Conservation (phyloP, 2,888 invertebrate genomes). For the Protodeltote pygarga region DNA sequence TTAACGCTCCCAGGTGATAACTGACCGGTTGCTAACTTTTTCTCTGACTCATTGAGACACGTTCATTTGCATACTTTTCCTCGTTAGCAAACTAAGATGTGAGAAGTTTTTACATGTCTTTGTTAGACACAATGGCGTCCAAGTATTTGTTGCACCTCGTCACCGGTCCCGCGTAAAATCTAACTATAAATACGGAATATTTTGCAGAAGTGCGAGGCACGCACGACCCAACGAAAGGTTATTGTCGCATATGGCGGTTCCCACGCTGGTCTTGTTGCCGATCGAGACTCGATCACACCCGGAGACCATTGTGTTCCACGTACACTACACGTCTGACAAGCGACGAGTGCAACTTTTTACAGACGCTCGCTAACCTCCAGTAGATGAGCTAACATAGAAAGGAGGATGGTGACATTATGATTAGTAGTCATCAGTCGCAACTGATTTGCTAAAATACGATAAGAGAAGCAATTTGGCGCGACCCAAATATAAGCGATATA, state of each 20-base stretch:
- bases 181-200: conserved; percentile 34
- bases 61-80: conserved; percentile 63
- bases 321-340: conserved; percentile 25
- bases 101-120: conserved; percentile 55
- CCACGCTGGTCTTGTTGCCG: conserved; percentile 65
- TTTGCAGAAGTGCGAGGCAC: conserved; percentile 50
- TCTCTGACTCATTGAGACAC: conserved; percentile 64
- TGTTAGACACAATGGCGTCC: conserved; percentile 58
- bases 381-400: conserved; percentile 27
- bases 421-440: conserved; percentile 45
- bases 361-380: conserved; percentile 1
- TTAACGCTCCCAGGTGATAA: conserved; percentile 70
- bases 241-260: conserved; percentile 77
- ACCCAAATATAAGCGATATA: conserved; percentile 65
- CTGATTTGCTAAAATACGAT: conserved; percentile 64
- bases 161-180: conserved; percentile 23
- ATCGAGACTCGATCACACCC: conserved; percentile 47
- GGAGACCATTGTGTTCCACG: conserved; percentile 48
- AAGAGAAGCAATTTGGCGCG: conserved; percentile 63
- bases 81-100: conserved; percentile 38
- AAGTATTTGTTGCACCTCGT: conserved; percentile 41
- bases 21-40: conserved; percentile 60
- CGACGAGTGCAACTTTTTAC: conserved; percentile 7
- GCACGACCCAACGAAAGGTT: conserved; percentile 67
- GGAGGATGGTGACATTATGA: conserved; percentile 33